Conservation (phyloP, 2,113 vertebrate species). For the Eurypyga helias region DNA sequence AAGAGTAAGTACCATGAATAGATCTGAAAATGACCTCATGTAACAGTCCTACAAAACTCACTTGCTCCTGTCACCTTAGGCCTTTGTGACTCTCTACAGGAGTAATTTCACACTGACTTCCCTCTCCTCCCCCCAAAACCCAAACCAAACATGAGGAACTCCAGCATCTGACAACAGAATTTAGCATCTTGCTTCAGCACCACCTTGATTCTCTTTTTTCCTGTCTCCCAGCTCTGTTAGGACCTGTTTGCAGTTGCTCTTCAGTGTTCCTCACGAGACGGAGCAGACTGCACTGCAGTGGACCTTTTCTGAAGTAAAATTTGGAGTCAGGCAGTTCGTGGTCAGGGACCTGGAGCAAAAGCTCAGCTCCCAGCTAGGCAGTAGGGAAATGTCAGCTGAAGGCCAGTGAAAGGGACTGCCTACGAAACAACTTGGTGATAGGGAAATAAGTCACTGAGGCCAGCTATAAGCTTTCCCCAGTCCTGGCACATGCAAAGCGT, state of each 20-base stretch:
- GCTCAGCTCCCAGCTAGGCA: not conserved
- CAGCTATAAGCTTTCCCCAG: not conserved
- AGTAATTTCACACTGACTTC: not conserved
- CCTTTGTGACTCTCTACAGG: not conserved
- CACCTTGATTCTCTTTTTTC: not conserved
- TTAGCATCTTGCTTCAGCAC: not conserved
- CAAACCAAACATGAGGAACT: not conserved
- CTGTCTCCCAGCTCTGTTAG: not conserved
- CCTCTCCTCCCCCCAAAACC: not conserved
- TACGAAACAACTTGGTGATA: not conserved
- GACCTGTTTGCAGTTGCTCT: not conserved
- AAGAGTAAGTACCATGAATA: not conserved
- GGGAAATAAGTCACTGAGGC: not conserved
- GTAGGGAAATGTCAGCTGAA: not conserved
- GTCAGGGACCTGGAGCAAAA: not conserved
- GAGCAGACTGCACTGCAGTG: not conserved
- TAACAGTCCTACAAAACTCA: not conserved
- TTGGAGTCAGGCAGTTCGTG: not conserved
- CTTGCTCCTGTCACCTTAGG: not conserved
- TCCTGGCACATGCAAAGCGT: not conserved
- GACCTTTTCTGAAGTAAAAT: not conserved
- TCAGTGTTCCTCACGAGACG: not conserved
- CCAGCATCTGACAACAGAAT: not conserved
- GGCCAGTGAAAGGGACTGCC: not conserved
- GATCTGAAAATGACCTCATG: not conserved